A percentile compares a stretch with the other conserved stretches of the same genome.
Evolutionary conservation across 1,140 invertebrate genomes (phyloP).

Genomic region (Meteorus sp.): DNA sequence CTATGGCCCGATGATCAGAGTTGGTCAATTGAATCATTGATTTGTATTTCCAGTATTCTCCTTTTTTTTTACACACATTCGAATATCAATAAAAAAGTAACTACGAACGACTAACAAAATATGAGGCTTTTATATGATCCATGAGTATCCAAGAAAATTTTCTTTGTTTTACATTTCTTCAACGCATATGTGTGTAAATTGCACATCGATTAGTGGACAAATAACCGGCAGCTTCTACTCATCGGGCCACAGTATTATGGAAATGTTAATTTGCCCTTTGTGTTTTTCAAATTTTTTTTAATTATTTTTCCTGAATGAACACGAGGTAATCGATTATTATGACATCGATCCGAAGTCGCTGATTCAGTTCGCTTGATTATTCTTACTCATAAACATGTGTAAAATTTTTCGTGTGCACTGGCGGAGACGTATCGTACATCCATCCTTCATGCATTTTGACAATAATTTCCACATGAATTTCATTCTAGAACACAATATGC

Average conservation of each 20-base stretch:
- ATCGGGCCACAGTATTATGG: conserved; percentile 45
- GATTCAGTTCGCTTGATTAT: conserved; percentile 4
- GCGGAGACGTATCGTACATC: too few species aligned
- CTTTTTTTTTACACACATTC: neutral
- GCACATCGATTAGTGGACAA: conserved; percentile 38
- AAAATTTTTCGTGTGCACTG: too few species aligned
- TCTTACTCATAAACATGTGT: neutral
- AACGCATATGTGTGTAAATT: conserved; percentile 34
- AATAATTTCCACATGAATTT: neutral
- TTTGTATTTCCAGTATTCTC: neutral
- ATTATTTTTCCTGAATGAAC: conserved; percentile 12
- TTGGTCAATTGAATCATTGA: conserved; percentile 30
- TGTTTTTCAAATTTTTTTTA: neutral
- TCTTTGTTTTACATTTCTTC: neutral
- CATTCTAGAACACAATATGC: neutral
- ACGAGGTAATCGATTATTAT: conserved; percentile 14
- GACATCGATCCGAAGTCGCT: conserved; percentile 12
- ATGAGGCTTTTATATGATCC: neutral
- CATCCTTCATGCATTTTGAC: neutral
- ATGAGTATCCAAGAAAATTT: neutral
- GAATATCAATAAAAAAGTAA: conserved; percentile 1
- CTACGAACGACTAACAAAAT: conserved; percentile 13
- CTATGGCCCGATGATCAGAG: conserved; percentile 56
- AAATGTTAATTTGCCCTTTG: conserved; percentile 10
- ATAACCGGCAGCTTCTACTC: conserved; percentile 46